Base-by-base conservation (phyloP, 2,113 vertebrate genomes). In the Misgurnus mizolepis region DNA sequence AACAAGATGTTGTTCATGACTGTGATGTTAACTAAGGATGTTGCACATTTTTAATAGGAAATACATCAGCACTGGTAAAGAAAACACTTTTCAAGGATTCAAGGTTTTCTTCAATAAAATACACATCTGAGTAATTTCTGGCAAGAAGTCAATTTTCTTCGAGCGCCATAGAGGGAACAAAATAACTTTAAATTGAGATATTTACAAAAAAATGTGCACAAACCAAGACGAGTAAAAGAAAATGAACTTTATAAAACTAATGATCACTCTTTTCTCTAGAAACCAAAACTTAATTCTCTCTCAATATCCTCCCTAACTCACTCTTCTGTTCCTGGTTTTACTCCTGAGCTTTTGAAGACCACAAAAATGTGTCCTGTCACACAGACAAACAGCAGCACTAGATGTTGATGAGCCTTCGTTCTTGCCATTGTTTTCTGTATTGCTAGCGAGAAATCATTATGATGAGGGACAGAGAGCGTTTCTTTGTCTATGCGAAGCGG, bases 341-440 rank as follows among this genome's bases (percentile, higher is more conserved):
- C 50, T 45, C 43, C 34, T 22, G 17, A 69, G 56, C 1, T 49
- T 27, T 79, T 56, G 64, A 47, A 27, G 15, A 9, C 7, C 43
- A 7, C 67, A 78, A 62, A 62, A 12, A 43, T 7, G 49, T 76
- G 65, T 76, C 49, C 61, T 61, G 50, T 80, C 66, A 80, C 60
- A 55, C 76, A 58, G 53, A 67, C 5, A 27, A 80, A 73, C 67
- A 77, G 68, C 53, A n/a, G 41, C 18, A 22, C 22, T 11, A 66
- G 47, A 12, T 22, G 64, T 60, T 50, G 60, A 50, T 69, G 47
- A 65, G 58, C 66, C 39, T 62, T 27, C 18, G 43, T 80, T 85
- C 72, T 72, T 61, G 39, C 2, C 71, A 67, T 49, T 82, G 67
- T 80, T 80, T 67, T 82, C 41, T 22, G 27, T 67, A 11, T 67